Evolutionary conservation across 2,888 invertebrate species (phyloP).

Genomic region (Serrognathus titanus): DNA sequence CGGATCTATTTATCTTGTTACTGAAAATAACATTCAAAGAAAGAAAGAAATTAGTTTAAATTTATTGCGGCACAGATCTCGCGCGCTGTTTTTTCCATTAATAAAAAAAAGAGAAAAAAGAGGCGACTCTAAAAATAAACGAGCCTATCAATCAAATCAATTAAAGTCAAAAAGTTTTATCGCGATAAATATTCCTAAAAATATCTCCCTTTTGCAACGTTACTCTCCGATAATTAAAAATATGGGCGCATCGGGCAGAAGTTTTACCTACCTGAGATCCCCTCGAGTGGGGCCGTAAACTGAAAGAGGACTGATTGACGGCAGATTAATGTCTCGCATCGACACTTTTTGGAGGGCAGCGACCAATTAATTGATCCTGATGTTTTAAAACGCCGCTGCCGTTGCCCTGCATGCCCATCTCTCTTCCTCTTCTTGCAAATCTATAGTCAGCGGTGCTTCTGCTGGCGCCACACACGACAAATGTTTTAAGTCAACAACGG

Average conservation of each 20-base stretch:
- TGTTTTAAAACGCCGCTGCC: conserved; percentile 5
- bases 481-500: conserved; percentile 15
- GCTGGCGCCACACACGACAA: conserved; percentile 16
- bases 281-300: conserved; percentile 7
- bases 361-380: conserved; percentile 17
- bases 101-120: not conserved
- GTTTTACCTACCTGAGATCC: conserved; percentile 10
- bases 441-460: conserved; percentile 9
- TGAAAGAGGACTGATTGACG: conserved; percentile 16
- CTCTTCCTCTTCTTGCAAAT: conserved; percentile 5
- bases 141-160: conserved; percentile 13
- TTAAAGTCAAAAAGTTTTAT: conserved; percentile 6
- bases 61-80: not conserved
- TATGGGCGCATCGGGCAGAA: not conserved
- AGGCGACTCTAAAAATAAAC: not conserved
- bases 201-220: too few species aligned
- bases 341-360: conserved; percentile 13
- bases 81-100: not conserved
- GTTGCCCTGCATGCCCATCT: not conserved
- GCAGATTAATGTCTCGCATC: conserved; percentile 16
- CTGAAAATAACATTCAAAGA: conserved; percentile 10
- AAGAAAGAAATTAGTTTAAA: not conserved
- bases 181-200: conserved; percentile 7
- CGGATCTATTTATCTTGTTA: conserved; percentile 27
- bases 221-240: not conserved